Conservation (phyloP, 2,888 invertebrate genomes). For the Anaspis maculata region DNA sequence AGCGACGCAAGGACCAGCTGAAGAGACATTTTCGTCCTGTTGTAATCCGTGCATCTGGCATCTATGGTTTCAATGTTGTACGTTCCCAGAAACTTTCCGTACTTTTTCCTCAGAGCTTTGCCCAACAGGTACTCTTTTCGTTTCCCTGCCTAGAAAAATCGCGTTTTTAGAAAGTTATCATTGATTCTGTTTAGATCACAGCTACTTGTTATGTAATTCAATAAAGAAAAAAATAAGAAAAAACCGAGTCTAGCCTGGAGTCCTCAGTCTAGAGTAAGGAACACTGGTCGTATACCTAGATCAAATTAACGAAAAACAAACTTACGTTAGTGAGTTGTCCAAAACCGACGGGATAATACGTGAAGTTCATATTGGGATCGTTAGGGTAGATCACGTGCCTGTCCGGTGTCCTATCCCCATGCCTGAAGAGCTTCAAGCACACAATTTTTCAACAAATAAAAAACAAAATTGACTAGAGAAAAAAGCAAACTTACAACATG, state of each 20-base stretch:
- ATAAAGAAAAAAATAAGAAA: no score
- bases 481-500: slow-evolving; percentile 26
- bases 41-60: slow-evolving; percentile 60
- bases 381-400: slow-evolving; percentile 31
- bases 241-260: no score
- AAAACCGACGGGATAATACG: slow-evolving; percentile 47
- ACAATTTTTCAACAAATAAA: neutral
- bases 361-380: slow-evolving; percentile 42
- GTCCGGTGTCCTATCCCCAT: slow-evolving; percentile 36
- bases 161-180: neutral
- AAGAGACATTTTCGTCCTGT: slow-evolving; percentile 65
- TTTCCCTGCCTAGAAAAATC: slow-evolving; percentile 30
- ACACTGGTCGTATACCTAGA: no score
- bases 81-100: slow-evolving; percentile 50
- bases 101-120: slow-evolving; percentile 52
- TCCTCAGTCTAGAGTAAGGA: no score
- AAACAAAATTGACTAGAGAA: slow-evolving; percentile 1
- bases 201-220: no score
- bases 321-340: slow-evolving; percentile 48
- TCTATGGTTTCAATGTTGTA: slow-evolving; percentile 50
- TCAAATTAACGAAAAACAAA: slow-evolving; percentile 1
- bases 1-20: slow-evolving; percentile 59
- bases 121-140: slow-evolving; percentile 50
- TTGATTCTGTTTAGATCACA: neutral
- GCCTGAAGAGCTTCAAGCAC: slow-evolving; percentile 43